A percentile compares a stretch with the other conserved stretches of the same genome.
Conservation (phyloP, 1,140 invertebrate genomes). For the Sarcophaga bullata region DNA sequence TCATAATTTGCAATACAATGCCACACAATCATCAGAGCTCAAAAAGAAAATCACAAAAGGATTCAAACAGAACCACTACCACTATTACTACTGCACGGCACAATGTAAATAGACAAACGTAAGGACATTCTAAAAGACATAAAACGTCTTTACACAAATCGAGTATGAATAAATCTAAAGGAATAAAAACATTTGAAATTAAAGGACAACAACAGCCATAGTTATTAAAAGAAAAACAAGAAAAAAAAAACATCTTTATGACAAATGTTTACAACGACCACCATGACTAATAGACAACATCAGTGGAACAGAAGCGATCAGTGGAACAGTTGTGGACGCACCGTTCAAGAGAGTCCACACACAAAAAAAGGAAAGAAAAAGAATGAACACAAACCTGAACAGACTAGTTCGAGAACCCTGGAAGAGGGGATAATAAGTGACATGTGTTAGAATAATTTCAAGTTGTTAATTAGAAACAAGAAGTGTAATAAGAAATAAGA, state of each 20-base stretch:
- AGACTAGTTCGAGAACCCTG: background rate
- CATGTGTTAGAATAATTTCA: background rate
- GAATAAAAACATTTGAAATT: too few species aligned
- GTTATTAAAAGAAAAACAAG: background rate
- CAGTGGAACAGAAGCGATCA: background rate
- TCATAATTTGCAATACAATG: background rate
- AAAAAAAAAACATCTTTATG: background rate
- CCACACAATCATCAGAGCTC: background rate
- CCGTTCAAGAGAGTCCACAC: background rate
- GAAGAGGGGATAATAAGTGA: too few species aligned
- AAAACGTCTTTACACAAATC: too few species aligned
- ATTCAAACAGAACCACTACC: background rate
- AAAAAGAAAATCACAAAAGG: background rate
- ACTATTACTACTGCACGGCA: background rate
- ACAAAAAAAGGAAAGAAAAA: background rate
- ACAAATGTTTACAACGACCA: slow-evolving; percentile 6
- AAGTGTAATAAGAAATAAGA: background rate
- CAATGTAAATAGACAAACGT: background rate
- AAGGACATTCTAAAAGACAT: too few species aligned
- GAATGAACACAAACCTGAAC: background rate
- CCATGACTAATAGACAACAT: slow-evolving; percentile 1
- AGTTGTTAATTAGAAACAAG: background rate
- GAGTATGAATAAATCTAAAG: too few species aligned
- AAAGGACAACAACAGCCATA: too few species aligned
- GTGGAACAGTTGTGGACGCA: too few species aligned